Conservation (phyloP, 2,888 invertebrate species). For the Caenorhabditis sinica region DNA sequence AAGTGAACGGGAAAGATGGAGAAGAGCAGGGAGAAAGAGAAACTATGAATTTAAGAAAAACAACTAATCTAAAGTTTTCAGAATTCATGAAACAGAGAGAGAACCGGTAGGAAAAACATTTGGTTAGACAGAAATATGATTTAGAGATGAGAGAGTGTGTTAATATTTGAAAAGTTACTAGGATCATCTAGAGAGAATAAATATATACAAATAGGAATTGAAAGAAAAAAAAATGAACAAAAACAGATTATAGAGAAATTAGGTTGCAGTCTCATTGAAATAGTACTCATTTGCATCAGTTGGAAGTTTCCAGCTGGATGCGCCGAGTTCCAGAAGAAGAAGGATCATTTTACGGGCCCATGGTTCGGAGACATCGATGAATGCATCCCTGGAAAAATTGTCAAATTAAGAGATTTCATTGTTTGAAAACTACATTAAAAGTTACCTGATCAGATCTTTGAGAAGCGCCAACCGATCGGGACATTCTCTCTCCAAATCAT, state of each 20-base stretch:
- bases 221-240: slow-evolving; percentile 15
- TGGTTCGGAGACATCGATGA: slow-evolving; percentile 81
- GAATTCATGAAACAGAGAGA: neutral
- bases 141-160: slow-evolving; percentile 19
- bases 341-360: slow-evolving; percentile 84
- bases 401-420: neutral
- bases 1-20: slow-evolving; percentile 26
- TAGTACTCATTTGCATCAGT: slow-evolving; percentile 83
- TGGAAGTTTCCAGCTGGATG: slow-evolving; percentile 82
- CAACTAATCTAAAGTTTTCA: slow-evolving; percentile 8
- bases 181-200: slow-evolving; percentile 45
- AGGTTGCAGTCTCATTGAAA: slow-evolving; percentile 76
- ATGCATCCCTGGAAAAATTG: slow-evolving; percentile 76
- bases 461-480: slow-evolving; percentile 80
- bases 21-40: slow-evolving; percentile 7
- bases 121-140: slow-evolving; percentile 52
- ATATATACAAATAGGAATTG: slow-evolving; percentile 63
- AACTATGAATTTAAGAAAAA: slow-evolving; percentile 22
- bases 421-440: too few relatives aligned
- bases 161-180: slow-evolving; percentile 37
- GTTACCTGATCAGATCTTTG: slow-evolving; percentile 77
- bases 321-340: slow-evolving; percentile 81
- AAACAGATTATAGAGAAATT: neutral
- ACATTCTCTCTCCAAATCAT: slow-evolving; percentile 82
- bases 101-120: slow-evolving; percentile 47